phyloP scores from a whole-genome alignment of 2,797 vertebrate species.

The Mustela erminea region DNA sequence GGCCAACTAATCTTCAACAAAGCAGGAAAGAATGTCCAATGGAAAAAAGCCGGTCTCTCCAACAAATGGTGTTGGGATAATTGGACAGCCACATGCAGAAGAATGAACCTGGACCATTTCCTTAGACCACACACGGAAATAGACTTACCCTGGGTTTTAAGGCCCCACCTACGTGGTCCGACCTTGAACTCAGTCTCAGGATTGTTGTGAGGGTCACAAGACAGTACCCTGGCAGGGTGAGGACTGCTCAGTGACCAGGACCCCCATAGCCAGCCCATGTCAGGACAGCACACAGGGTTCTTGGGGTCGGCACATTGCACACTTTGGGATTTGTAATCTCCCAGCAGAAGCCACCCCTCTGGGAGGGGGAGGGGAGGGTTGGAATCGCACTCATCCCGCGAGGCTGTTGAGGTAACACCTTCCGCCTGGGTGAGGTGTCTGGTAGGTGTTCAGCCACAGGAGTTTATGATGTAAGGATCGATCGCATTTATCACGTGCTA shows the following conservation, averaged over 20 bases:
- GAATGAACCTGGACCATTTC: no score
- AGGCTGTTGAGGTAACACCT: background rate
- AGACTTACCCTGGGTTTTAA: no score
- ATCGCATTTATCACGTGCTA: no score
- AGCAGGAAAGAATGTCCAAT: no score
- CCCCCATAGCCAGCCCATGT: no score
- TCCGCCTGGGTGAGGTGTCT: background rate
- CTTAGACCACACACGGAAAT: no score
- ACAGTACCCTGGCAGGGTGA: fast-evolving
- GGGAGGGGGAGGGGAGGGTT: background rate
- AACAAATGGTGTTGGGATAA: no score
- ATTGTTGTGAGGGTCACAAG: background rate
- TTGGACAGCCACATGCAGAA: no score
- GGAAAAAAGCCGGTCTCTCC: no score
- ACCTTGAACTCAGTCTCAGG: background rate
- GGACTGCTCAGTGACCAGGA: background rate
- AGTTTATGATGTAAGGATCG: background rate
- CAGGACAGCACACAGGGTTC: background rate
- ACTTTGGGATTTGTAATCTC: background rate
- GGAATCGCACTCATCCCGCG: background rate
- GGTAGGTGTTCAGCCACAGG: background rate
- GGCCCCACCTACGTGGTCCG: no score
- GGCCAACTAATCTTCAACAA: no score
- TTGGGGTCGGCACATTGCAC: background rate
- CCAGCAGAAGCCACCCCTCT: no score